Conservation (phyloP, 1,140 invertebrate species). For the Drosophila pandora region DNA sequence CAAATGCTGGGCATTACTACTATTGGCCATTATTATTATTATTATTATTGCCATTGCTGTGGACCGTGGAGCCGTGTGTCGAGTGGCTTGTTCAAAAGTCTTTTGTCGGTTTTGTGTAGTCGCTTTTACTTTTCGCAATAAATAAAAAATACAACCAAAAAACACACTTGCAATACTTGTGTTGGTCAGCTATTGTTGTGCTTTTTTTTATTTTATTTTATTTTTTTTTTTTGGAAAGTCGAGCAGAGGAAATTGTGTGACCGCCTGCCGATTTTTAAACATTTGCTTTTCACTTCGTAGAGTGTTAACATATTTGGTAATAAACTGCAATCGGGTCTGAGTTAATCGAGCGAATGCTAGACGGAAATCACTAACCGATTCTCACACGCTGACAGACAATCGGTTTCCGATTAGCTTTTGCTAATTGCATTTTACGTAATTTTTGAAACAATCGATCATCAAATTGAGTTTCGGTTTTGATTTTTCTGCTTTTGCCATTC, state of each 20-base stretch:
- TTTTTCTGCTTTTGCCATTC: slow-evolving; percentile 11
- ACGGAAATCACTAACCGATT: slow-evolving; percentile 10
- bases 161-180: not conserved
- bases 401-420: slow-evolving; percentile 39
- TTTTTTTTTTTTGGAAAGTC: slow-evolving; percentile 38
- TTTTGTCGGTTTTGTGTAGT: slow-evolving; percentile 40
- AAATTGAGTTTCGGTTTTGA: slow-evolving; percentile 1
- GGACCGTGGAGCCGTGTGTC: slow-evolving; percentile 17
- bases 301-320: slow-evolving; percentile 37
- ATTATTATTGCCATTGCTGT: slow-evolving; percentile 27
- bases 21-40: slow-evolving; percentile 38
- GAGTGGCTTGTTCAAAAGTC: slow-evolving; percentile 37
- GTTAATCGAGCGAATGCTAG: slow-evolving; percentile 11
- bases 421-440: slow-evolving; percentile 56
- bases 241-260: slow-evolving; percentile 39
- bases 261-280: slow-evolving; percentile 39
- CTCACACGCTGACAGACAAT: slow-evolving; percentile 36
- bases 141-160: slow-evolving; percentile 24
- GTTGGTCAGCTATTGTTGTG: slow-evolving; percentile 12
- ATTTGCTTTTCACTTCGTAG: slow-evolving; percentile 15
- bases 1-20: slow-evolving; percentile 36
- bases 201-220: not conserved
- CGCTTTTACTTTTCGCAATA: slow-evolving; percentile 58
- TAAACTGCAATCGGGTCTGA: slow-evolving; percentile 9
- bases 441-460: slow-evolving; percentile 6